Percentiles rank a stretch among this genome's conserved stretches.
Evolutionary conservation across 2,113 vertebrate species (phyloP).

Genomic region (Aptenodytes patagonicus): DNA sequence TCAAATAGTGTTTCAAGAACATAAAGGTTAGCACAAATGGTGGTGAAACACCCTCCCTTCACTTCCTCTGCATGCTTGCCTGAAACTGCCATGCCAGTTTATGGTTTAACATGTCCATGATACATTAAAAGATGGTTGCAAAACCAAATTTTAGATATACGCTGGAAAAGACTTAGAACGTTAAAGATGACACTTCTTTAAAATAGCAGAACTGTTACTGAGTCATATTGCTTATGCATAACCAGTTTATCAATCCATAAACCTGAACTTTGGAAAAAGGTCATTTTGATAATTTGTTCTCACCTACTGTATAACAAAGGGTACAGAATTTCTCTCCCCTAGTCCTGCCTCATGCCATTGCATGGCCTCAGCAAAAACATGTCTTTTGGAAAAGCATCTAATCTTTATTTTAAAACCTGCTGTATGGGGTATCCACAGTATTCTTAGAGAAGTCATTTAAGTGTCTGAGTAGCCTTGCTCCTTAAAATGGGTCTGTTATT

Average conservation of each 20-base stretch:
- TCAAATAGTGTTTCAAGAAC: not conserved
- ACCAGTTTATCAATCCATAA: not conserved
- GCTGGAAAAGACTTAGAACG: not conserved
- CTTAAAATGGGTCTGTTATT: not conserved
- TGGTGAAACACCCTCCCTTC: not conserved
- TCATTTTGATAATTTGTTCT: not conserved
- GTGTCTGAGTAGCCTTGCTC: not conserved
- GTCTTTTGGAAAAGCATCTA: not conserved
- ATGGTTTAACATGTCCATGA: not conserved
- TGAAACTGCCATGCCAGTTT: not conserved
- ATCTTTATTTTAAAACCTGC: not conserved
- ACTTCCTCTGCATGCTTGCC: not conserved
- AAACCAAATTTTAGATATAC: not conserved
- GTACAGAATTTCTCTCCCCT: not conserved
- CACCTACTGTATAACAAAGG: not conserved
- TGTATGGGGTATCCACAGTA: not conserved
- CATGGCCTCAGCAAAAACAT: not conserved
- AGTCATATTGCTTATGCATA: not conserved
- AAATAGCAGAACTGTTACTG: not conserved
- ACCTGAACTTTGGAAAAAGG: not conserved
- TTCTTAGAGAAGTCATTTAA: not conserved
- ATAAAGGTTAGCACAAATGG: not conserved
- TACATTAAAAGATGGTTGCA: not conserved
- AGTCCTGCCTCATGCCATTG: not conserved
- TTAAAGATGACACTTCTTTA: not conserved